A percentile compares a stretch with the other conserved stretches of the same genome.
phyloP scores from a whole-genome alignment of 2,888 invertebrate species.

The Julus scandinavius region DNA sequence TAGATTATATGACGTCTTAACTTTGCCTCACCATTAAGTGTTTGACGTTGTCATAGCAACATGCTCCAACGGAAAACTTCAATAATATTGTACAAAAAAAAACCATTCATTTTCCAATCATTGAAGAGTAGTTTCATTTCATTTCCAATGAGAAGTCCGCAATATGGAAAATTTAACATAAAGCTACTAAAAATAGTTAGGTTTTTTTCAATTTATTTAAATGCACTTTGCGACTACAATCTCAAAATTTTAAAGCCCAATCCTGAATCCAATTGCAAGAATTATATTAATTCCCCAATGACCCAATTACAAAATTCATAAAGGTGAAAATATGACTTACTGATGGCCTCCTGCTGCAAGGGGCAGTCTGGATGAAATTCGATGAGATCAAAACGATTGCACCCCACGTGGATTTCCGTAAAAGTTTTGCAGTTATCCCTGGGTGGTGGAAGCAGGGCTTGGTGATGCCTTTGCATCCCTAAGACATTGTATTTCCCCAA shows the following conservation, averaged over 20 bases:
- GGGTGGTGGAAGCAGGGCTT: slow-evolving; percentile 16
- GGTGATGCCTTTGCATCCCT: slow-evolving; percentile 71
- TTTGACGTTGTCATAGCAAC: not conserved
- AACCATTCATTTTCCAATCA: not conserved
- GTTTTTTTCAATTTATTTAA: too few relatives aligned
- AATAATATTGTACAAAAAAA: not conserved
- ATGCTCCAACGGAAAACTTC: not conserved
- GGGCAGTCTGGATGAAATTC: slow-evolving; percentile 57
- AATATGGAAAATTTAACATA: too few relatives aligned
- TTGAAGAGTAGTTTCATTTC: not conserved
- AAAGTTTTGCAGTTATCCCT: slow-evolving; percentile 54
- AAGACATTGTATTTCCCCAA: slow-evolving; percentile 80
- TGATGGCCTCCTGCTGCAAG: slow-evolving; percentile 52
- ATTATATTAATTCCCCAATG: too few relatives aligned
- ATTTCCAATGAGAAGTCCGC: not conserved
- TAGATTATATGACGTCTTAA: too few relatives aligned
- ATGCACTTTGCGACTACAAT: too few relatives aligned
- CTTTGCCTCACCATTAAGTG: not conserved
- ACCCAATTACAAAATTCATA: not conserved
- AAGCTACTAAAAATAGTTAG: too few relatives aligned
- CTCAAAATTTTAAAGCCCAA: too few relatives aligned
- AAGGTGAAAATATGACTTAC: slow-evolving; percentile 48
- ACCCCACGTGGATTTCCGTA: slow-evolving; percentile 56
- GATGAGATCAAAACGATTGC: slow-evolving; percentile 55
- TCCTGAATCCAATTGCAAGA: too few relatives aligned